A percentile compares a stretch with the other conserved stretches of the same genome.
Conservation (phyloP, 37 sponge, comb jelly and placozoan genomes). For the Ianthella basta region DNA sequence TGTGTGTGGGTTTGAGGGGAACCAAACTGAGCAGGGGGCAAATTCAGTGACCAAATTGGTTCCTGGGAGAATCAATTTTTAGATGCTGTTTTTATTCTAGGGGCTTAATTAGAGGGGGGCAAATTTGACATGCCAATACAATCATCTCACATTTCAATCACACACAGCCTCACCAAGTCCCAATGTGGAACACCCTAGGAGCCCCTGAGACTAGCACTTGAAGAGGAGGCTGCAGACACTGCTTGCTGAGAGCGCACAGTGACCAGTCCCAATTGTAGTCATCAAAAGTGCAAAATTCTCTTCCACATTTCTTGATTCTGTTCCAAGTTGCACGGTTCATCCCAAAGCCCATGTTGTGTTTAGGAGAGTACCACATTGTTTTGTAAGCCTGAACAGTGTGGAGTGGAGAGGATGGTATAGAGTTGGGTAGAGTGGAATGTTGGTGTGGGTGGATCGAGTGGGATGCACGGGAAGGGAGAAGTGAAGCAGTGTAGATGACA, state of each 20-base stretch:
- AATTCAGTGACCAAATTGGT: too few species aligned
- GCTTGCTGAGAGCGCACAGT: slow-evolving; percentile 47
- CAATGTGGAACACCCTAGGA: slow-evolving; percentile 80
- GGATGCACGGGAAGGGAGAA: too few species aligned
- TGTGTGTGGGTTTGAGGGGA: too few species aligned
- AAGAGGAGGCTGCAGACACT: slow-evolving; percentile 50
- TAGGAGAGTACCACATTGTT: slow-evolving; percentile 73
- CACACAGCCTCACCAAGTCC: slow-evolving; percentile 67
- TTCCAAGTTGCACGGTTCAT: slow-evolving; percentile 78
- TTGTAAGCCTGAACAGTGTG: slow-evolving; percentile 7
- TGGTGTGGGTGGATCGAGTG: too few species aligned
- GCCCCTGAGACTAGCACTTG: slow-evolving; percentile 57
- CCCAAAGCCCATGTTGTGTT: slow-evolving; percentile 91
- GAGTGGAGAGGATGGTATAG: too few species aligned
- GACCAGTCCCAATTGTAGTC: slow-evolving; percentile 98
- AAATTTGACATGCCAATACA: too few species aligned
- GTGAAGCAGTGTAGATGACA: too few species aligned
- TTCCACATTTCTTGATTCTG: slow-evolving; percentile 50
- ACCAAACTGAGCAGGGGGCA: too few species aligned
- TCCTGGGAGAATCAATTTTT: too few species aligned
- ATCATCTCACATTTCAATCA: neutral
- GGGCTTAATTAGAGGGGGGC: too few species aligned
- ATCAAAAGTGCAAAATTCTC: slow-evolving; percentile 83
- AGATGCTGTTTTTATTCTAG: too few species aligned
- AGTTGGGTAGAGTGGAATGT: too few species aligned